A percentile compares a stretch with the other conserved stretches of the same genome.
phyloP scores from a whole-genome alignment of 2,797 vertebrate genomes.

The Jordanella pulchra region DNA sequence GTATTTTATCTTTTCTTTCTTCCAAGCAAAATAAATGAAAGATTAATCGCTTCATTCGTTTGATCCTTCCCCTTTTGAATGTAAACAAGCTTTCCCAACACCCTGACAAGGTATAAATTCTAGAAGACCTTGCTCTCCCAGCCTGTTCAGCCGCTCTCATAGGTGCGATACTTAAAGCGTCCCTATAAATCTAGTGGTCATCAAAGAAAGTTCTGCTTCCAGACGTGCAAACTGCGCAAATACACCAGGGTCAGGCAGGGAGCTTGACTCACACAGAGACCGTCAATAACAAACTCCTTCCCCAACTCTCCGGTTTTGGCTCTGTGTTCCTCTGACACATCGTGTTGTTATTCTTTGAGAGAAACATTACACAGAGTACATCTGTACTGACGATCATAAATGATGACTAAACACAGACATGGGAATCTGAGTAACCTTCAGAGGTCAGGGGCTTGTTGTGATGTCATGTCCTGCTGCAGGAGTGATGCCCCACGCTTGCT shows the following conservation, averaged over 20 bases:
- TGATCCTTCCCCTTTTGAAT: constrained; percentile 59
- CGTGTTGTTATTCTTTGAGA: constrained; percentile 63
- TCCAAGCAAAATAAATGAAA: constrained; percentile 44
- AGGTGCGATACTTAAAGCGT: constrained; percentile 69
- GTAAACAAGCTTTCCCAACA: constrained; percentile 53
- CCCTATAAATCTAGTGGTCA: constrained; percentile 70
- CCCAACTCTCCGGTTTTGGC: constrained; percentile 24
- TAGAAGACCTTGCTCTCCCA: constrained; percentile 46
- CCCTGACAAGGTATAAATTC: constrained; percentile 60
- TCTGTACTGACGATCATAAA: constrained; percentile 51
- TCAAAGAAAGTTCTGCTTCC: constrained; percentile 69
- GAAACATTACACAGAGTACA: constrained; percentile 58
- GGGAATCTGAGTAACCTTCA: constrained; percentile 47
- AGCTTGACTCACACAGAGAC: constrained; percentile 62
- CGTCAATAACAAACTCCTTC: constrained; percentile 61
- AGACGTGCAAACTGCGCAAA: constrained; percentile 55
- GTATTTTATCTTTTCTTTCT: too few species aligned
- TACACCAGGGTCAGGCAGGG: constrained; percentile 50
- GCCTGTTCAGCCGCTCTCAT: constrained; percentile 40
- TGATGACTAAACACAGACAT: constrained; percentile 44
- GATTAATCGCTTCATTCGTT: constrained; percentile 48
- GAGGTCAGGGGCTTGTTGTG: constrained; percentile 42
- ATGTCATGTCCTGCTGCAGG: constrained; percentile 56
- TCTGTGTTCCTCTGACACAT: constrained; percentile 45
- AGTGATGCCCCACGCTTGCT: constrained; percentile 48